Conservation (phyloP, 1,140 invertebrate genomes). For the Melanaphis sacchari region DNA sequence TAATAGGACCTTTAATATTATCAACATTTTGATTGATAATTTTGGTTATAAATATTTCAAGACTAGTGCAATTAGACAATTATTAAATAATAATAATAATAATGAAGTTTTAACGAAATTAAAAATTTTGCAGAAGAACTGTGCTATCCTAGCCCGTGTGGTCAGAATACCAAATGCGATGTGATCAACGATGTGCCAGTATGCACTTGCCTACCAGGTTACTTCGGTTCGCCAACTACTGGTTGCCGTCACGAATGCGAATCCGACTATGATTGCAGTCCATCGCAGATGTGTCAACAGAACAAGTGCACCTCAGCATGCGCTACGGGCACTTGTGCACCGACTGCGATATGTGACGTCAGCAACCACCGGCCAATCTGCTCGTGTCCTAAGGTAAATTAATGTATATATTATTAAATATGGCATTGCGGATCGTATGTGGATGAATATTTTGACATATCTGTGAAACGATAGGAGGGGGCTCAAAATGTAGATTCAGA, state of each 20-base stretch:
- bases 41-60: not conserved
- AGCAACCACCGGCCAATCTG: conserved; percentile 80
- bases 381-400: conserved; percentile 75
- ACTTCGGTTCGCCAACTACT: conserved; percentile 73
- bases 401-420: no score
- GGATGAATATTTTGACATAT: no score
- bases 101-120: not conserved
- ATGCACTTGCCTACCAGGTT: conserved; percentile 78
- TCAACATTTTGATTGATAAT: not conserved
- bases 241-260: conserved; percentile 83
- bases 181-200: conserved; percentile 77
- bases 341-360: conserved; percentile 80
- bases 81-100: no score
- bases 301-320: conserved; percentile 83
- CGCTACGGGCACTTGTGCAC: conserved; percentile 73
- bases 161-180: conserved; percentile 79
- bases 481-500: no score
- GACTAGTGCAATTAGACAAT: not conserved
- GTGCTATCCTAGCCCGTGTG: conserved; percentile 81
- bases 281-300: conserved; percentile 75
- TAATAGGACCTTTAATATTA: not conserved
- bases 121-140: conserved; percentile 71
- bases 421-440: no score
- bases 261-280: conserved; percentile 74
- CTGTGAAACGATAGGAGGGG: no score